Evolutionary conservation across 37 sponge, comb jelly and placozoan genomes (phyloP), one percentile per base, ranked within the genome.

Genomic region (Diacarnus erythraeanus): DNA sequence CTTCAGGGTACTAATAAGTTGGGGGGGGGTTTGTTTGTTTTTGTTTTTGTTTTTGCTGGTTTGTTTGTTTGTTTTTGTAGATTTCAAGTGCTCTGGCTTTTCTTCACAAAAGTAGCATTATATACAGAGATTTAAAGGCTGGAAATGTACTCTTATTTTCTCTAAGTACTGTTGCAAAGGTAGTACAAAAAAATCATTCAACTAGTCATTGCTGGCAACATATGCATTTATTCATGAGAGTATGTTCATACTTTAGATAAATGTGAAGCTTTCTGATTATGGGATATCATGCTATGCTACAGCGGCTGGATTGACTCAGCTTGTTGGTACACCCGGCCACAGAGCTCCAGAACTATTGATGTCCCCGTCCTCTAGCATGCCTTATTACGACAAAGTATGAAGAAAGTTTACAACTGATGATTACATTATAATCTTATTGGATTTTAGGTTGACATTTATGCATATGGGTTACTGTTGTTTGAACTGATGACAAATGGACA

Each of bases 231-330:
- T 12, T 36, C 40, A 9, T 39, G 20, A 21, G 2, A 5, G 10
- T 38, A 23, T 38, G 25, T 22, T 65, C 57, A 72, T 30, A 54
- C 23, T 43, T 22, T 59, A 85, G 87, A 83, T 91, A 44, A 86
- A 91, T 86, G 96, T 83, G 40, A 95, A 95, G 61, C 76, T 95
- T 6, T 86, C 92, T 3, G 96, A 95, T 65, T 95, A 89, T 80
- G 92, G 96, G 0, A 90, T 95, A 57, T 76, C 92, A 3, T 72
- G 92, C 69, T 86, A 69, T 77, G 89, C 90, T 25, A 91, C 92
- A 30, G 85, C 67, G 30, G 66, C 67, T 20, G 96, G 96, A 3
- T 68, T 95, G 59, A 77, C 75, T 35, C 74, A 78, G 30, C 33
- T 83, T 22, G 81, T 75, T 1, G 96, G 96, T 37, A 95, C 96